Percentiles rank a stretch among this genome's conserved stretches.
Conservation (phyloP, 30 jellyfish, hydroid and myxozoan species). For the Hydractinia symbiolongicarpus region DNA sequence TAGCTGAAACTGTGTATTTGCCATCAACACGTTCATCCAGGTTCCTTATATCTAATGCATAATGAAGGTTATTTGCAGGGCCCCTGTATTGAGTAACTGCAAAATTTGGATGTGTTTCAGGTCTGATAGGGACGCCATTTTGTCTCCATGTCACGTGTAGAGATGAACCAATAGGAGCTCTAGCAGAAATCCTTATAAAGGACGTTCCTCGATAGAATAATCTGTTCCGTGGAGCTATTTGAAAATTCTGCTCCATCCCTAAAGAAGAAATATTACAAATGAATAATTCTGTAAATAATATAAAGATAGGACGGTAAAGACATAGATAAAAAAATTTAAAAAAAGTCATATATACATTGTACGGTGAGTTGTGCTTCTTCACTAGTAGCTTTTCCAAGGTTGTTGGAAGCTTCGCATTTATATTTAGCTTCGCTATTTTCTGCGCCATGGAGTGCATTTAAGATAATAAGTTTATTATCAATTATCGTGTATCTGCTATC, state of each 20-base stretch:
- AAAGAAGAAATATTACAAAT: background rate
- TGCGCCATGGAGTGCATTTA: background rate
- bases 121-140: background rate
- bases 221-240: conserved; percentile 3
- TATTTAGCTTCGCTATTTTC: conserved; percentile 23
- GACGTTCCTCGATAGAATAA: conserved; percentile 14
- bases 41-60: conserved; percentile 21
- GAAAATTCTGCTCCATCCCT: conserved; percentile 33
- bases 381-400: conserved; percentile 5
- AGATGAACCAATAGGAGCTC: conserved; percentile 7
- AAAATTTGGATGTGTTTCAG: conserved; percentile 9
- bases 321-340: background rate
- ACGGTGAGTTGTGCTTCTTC: conserved; percentile 23
- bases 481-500: background rate
- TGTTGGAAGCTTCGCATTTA: conserved; percentile 23
- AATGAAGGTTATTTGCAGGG: conserved; percentile 8
- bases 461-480: background rate
- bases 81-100: conserved; percentile 16
- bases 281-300: background rate
- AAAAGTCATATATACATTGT: conserved; percentile 20
- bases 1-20: conserved; percentile 12
- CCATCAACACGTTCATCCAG: conserved; percentile 21
- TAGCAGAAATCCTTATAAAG: conserved; percentile 27
- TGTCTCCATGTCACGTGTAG: background rate
- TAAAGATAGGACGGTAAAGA: background rate